Evolutionary conservation across 2,888 invertebrate genomes (phyloP).

Genomic region (Netelia virgata): DNA sequence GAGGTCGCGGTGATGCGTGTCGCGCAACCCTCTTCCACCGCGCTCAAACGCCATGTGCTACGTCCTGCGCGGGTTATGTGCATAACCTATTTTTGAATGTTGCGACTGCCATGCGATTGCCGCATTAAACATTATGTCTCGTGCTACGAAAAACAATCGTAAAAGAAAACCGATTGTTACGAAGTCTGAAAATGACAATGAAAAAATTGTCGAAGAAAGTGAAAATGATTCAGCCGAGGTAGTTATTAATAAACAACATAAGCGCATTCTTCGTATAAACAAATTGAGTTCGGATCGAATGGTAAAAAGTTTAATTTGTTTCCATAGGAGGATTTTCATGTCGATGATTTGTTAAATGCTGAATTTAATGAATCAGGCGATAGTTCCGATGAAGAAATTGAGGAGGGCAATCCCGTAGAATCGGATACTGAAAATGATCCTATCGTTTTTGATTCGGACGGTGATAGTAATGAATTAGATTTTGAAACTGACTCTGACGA

Average conservation of each 20-base stretch:
- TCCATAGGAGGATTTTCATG: conserved; percentile 77
- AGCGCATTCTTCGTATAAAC: neutral
- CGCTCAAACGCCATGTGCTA: neutral
- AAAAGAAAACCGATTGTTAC: conserved; percentile 73
- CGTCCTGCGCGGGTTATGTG: conserved; percentile 48
- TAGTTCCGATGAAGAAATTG: conserved; percentile 85
- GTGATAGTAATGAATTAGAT: conserved; percentile 84
- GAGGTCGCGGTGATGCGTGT: no score
- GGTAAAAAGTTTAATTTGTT: conserved; percentile 19
- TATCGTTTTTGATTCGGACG: conserved; percentile 86
- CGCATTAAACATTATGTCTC: conserved; percentile 53
- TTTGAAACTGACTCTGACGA: conserved; percentile 70
- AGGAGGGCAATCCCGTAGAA: conserved; percentile 85
- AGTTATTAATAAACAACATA: neutral
- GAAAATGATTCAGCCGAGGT: conserved; percentile 58
- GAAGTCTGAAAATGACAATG: conserved; percentile 60
- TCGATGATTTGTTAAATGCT: conserved; percentile 77
- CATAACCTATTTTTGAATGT: conserved; percentile 43
- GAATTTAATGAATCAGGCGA: conserved; percentile 84
- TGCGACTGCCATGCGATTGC: conserved; percentile 22
- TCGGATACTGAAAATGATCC: conserved; percentile 83
- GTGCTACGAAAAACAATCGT: conserved; percentile 67
- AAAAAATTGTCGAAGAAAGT: conserved; percentile 59
- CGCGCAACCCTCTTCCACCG: no score
- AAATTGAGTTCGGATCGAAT: neutral